These are phyloP conservation scores for Luidia sarsii DNA, from an alignment of 53 echinoderm and acorn worm genomes.

Conservation along the genomic window DNA sequence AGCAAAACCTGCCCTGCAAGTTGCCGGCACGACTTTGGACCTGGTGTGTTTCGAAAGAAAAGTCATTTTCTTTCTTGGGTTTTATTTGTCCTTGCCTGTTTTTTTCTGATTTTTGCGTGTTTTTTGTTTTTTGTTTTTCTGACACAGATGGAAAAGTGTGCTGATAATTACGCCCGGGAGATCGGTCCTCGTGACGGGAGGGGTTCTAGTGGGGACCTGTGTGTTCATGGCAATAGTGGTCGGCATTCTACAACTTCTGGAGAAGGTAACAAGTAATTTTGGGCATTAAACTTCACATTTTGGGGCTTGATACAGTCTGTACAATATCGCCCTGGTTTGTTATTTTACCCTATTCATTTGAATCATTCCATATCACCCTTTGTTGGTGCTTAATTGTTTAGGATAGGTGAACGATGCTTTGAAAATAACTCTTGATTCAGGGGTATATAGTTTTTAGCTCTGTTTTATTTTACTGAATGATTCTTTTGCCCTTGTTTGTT, in stretches of 20 bases:
- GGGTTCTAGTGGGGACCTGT: constrained; percentile 78
- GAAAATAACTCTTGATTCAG: not conserved
- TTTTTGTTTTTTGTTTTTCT: constrained; percentile 18
- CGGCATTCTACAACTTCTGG: constrained; percentile 81
- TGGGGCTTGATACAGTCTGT: no score
- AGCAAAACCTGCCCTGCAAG: no score
- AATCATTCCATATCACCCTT: no score
- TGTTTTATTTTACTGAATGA: not conserved
- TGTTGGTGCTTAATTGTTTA: no score
- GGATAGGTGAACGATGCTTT: no score
- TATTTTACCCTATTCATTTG: no score
- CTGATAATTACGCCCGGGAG: constrained; percentile 85
- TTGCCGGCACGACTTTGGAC: no score
- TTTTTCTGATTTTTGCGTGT: not conserved
- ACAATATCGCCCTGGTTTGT: no score
- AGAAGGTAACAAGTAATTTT: constrained; percentile 66
- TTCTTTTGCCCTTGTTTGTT: not conserved
- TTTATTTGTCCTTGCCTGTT: no score
- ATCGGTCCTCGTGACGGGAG: constrained; percentile 80
- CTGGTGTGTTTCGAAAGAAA: not conserved
- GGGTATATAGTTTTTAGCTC: not conserved
- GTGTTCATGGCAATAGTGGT: constrained; percentile 75
- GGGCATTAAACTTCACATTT: no score
- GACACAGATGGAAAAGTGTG: constrained; percentile 88
- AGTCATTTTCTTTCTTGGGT: not conserved